Conservation (phyloP, 2,888 invertebrate genomes). For the Cyclophora albipunctata region DNA sequence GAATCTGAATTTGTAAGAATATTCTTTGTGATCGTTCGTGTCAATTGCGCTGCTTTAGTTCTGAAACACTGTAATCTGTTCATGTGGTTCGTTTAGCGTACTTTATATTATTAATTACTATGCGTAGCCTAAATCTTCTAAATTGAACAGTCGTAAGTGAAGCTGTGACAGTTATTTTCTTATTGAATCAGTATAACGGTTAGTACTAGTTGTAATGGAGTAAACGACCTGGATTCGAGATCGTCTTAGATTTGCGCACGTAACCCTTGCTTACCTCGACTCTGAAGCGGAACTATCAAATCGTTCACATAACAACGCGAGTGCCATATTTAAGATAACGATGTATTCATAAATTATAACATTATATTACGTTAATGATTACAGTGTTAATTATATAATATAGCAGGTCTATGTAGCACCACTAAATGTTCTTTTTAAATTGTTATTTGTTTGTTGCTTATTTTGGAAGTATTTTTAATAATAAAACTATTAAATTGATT, state of each 20-base stretch:
- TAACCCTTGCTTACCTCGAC: background rate
- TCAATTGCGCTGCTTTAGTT: conserved; percentile 48
- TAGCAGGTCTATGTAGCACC: conserved; percentile 51
- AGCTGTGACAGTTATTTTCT: too few species aligned
- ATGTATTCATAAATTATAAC: conserved; percentile 8
- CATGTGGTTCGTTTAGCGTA: conserved; percentile 9
- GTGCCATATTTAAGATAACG: conserved; percentile 40
- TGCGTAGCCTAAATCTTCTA: background rate
- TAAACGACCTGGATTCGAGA: conserved; percentile 14
- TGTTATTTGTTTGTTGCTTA: conserved; percentile 75
- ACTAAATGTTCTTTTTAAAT: conserved; percentile 61
- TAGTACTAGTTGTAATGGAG: background rate
- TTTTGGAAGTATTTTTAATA: conserved; percentile 70
- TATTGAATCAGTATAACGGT: conserved; percentile 4
- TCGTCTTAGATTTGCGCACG: conserved; percentile 16
- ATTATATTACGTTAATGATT: conserved; percentile 26
- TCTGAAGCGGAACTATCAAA: background rate
- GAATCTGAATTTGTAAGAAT: conserved; percentile 64
- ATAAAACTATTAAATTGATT: conserved; percentile 57
- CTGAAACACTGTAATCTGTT: conserved; percentile 51
- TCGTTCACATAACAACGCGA: conserved; percentile 23
- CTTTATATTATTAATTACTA: background rate
- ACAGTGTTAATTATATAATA: conserved; percentile 46
- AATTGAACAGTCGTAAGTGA: background rate
- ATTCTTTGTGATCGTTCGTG: conserved; percentile 48